Base-by-base conservation (phyloP, 2,888 invertebrate species). In the Drosophila meridiana region DNA sequence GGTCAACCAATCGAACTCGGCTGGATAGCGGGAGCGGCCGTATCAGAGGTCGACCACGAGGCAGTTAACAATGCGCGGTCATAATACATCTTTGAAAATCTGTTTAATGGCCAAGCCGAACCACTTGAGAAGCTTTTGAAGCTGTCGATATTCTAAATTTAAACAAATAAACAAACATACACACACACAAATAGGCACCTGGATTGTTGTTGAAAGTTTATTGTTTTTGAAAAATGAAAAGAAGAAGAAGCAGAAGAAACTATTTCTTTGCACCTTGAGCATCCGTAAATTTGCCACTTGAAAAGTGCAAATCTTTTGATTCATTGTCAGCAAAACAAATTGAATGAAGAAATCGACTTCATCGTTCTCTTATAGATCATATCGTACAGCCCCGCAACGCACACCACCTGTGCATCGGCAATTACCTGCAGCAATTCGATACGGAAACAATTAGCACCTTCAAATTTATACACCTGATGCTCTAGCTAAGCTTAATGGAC, bases 101-200 rank as follows among this genome's bases (percentile, higher is more conserved):
- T 76, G 72, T 89, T 86, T 86, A 89, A 89, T 89, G 88, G 73
- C 76, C 70, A 65, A 71, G 68, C 43, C 58, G 56, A 66, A 70
- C 80, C 85, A 86, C 90, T 86, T 86, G 85, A 85, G 89, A 80
- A 73, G 85, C 85, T 84, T 85, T 89, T 87, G 82, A 87, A 78
- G 89, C 76, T 83, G 85, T 85, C 89, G 88, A 85, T 89, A 77
- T 85, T 85, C 85, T 85, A 85, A 85, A 87, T 85, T 85, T 85
- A 85, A 85, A 85, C 89, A 85, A 85, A 85, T 89, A 85, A 85
- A 85, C 89, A 85, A 85, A 85, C 79, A 89, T 40, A 45, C 73
- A 56, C 57, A 56, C 30, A 59, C 40, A 60, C 64, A 59, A 14
- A 2, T 9, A 40, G 9, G 38, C 38, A 40, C 55, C 56, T 43